Evolutionary conservation across 1,140 invertebrate species (phyloP).

Genomic region (Drosophila insularis): DNA sequence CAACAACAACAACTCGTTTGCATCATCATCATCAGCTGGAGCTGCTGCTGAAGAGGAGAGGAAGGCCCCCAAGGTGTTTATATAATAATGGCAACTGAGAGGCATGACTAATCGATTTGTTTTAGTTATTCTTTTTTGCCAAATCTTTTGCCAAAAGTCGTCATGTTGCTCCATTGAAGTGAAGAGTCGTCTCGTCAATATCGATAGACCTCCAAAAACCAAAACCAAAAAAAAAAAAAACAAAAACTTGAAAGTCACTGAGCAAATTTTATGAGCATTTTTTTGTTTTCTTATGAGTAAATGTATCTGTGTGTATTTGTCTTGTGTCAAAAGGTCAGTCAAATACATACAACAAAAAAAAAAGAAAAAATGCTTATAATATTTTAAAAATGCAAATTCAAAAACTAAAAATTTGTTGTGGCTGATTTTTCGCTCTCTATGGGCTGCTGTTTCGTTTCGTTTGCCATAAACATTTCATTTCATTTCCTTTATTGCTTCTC

Average conservation of each 20-base stretch:
- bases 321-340: not conserved
- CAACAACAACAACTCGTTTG: constrained; percentile 20
- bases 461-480: constrained; percentile 55
- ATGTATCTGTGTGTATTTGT: not conserved
- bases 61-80: constrained; percentile 29
- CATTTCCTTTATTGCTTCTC: constrained; percentile 39
- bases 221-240: too few species aligned
- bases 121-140: constrained; percentile 44
- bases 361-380: not conserved
- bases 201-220: constrained; percentile 20
- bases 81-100: constrained; percentile 39
- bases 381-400: not conserved
- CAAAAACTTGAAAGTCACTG: not conserved
- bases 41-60: constrained; percentile 12
- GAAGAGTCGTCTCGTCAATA: constrained; percentile 58
- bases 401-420: not conserved
- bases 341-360: not conserved
- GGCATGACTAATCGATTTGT: constrained; percentile 79
- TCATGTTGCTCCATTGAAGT: constrained; percentile 39
- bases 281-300: not conserved
- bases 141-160: constrained; percentile 60
- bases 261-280: constrained; percentile 1
- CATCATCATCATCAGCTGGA: constrained; percentile 33
- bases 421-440: not conserved
- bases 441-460: constrained; percentile 33